phyloP scores from a whole-genome alignment of 2,113 vertebrate species.

The Paraplagusia blochii region DNA sequence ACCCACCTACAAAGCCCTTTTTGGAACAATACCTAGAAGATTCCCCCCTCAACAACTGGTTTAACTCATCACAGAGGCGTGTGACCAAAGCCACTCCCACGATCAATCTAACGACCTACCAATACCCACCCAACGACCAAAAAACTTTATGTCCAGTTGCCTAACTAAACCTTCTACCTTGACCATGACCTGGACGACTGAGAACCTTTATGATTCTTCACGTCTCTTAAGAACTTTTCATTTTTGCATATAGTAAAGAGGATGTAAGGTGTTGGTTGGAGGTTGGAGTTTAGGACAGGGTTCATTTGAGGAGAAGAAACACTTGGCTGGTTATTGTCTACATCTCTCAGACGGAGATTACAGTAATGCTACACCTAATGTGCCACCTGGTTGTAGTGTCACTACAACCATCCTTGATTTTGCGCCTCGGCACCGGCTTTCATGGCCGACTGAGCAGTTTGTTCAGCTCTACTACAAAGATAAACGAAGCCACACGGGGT shows the following conservation, averaged over 20 bases:
- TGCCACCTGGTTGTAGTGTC: conserved; percentile 9
- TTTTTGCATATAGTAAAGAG: conserved; percentile 17
- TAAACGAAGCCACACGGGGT: conserved; percentile 37
- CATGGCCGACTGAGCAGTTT: conserved; percentile 57
- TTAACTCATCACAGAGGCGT: too few relatives aligned
- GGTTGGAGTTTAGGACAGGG: conserved; percentile 10
- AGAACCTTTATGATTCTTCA: conserved; percentile 23
- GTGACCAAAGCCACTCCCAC: too few relatives aligned
- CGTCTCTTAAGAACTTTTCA: not conserved
- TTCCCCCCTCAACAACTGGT: too few relatives aligned
- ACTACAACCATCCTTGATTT: conserved; percentile 12
- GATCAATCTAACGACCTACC: too few relatives aligned
- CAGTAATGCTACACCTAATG: conserved; percentile 30
- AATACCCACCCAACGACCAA: too few relatives aligned
- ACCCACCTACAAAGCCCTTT: too few relatives aligned
- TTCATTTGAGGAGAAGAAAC: conserved; percentile 4
- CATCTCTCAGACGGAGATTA: conserved; percentile 19
- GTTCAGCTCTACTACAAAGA: conserved; percentile 19
- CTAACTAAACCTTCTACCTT: too few relatives aligned
- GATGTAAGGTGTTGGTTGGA: too few relatives aligned
- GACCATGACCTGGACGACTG: conserved; percentile 9
- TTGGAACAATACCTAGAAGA: too few relatives aligned
- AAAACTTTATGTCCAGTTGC: too few relatives aligned
- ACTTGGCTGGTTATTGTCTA: conserved; percentile 26
- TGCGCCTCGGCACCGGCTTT: conserved; percentile 43